A percentile compares a stretch with the other conserved stretches of the same genome.
phyloP scores from a whole-genome alignment of 2,797 vertebrate species.

The Enteromius unitaeniatus region DNA sequence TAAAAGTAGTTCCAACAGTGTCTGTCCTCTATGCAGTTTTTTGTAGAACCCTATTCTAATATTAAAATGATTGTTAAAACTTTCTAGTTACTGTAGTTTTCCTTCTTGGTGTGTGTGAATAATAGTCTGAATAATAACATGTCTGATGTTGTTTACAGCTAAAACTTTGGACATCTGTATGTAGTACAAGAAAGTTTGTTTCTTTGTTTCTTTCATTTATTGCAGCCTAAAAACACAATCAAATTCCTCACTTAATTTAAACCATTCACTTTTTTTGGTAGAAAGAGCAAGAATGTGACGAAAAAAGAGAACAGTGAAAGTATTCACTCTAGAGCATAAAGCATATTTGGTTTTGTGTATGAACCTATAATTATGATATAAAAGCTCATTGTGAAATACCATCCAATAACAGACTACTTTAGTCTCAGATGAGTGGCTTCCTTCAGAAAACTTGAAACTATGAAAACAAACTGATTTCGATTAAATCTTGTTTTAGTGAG shows the following conservation, averaged over 20 bases:
- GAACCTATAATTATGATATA: background rate
- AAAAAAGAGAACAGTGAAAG: background rate
- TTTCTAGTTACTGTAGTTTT: background rate
- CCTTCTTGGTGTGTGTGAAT: background rate
- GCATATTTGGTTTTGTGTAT: background rate
- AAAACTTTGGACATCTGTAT: background rate
- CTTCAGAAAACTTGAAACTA: background rate
- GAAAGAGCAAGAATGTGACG: background rate
- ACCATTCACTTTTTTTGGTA: slow-evolving; percentile 1
- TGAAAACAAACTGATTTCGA: background rate
- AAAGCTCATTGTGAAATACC: background rate
- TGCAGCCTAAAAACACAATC: background rate
- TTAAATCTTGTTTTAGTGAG: background rate
- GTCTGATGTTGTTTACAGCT: slow-evolving; percentile 9
- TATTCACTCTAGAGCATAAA: slow-evolving; percentile 2
- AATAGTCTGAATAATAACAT: slow-evolving; percentile 7
- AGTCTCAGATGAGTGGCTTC: background rate
- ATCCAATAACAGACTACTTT: background rate
- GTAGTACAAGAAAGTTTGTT: background rate
- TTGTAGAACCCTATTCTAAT: background rate
- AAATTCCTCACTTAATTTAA: background rate
- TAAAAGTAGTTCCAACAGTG: background rate
- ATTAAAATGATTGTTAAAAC: background rate
- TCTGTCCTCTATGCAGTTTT: background rate
- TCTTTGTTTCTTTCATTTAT: background rate